These are phyloP conservation scores for Sphaeramia orbicularis DNA, from an alignment of 2,797 vertebrate genomes.

Conservation along the genomic window DNA sequence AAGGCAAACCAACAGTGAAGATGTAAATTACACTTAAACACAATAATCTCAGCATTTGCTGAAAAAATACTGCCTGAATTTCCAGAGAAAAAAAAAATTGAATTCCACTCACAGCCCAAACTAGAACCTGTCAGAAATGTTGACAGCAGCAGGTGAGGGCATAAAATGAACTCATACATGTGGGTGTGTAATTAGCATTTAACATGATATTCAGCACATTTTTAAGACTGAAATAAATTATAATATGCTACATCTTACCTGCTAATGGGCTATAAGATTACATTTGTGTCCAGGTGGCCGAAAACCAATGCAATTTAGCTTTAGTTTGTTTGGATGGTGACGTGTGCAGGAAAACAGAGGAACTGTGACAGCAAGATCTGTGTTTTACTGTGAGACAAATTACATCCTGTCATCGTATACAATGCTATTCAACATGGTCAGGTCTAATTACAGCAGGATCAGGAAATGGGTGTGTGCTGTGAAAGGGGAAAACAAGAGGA, in stretches of 20 bases:
- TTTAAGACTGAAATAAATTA: no score
- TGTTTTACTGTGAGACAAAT: conserved; percentile 32
- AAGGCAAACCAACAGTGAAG: conserved; percentile 9
- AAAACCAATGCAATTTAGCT: conserved; percentile 2
- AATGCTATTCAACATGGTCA: conserved; percentile 43
- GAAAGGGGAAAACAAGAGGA: no score
- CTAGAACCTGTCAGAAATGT: no score
- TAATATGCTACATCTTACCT: no score
- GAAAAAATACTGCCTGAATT: neutral
- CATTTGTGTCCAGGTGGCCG: neutral
- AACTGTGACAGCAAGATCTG: conserved; percentile 15
- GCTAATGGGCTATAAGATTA: neutral
- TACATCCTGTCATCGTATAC: conserved; percentile 37
- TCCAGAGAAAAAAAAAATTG: neutral
- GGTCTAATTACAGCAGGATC: conserved; percentile 31
- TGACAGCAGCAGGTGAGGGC: no score
- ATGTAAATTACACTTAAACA: conserved; percentile 11
- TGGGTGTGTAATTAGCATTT: no score
- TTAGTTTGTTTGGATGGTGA: conserved; percentile 13
- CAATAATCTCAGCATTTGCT: neutral
- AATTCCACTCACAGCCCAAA: no score
- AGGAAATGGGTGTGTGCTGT: neutral
- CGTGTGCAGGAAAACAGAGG: neutral
- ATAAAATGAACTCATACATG: no score
- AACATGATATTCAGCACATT: no score